Percentiles rank a stretch among this genome's conserved stretches.
phyloP scores from a whole-genome alignment of 2,797 vertebrate genomes.

The Mormyrops attenuatus region DNA sequence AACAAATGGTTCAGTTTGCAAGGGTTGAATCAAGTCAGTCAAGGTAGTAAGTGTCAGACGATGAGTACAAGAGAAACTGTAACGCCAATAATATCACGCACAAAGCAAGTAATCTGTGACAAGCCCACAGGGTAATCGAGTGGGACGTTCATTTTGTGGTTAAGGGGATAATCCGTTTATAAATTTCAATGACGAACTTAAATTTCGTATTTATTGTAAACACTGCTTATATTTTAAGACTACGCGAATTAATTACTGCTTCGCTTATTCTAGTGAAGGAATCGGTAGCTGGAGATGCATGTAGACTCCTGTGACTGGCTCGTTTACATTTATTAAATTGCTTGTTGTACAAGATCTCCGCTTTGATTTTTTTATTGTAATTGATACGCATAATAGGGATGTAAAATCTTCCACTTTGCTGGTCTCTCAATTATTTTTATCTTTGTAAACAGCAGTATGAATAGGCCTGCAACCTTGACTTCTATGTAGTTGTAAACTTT shows the following conservation, averaged over 20 bases:
- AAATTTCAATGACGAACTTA: background rate
- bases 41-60: background rate
- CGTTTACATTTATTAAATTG: background rate
- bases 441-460: background rate
- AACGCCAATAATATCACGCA: background rate
- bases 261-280: background rate
- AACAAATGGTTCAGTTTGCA: background rate
- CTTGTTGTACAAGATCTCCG: background rate
- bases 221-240: background rate
- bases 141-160: background rate
- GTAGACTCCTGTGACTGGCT: background rate
- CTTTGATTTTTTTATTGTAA: background rate
- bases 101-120: background rate
- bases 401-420: background rate
- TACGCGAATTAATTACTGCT: background rate
- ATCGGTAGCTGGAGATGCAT: background rate
- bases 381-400: background rate
- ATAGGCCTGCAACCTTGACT: background rate
- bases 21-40: background rate
- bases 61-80: background rate
- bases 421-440: background rate
- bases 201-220: background rate
- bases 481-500: background rate
- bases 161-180: background rate
- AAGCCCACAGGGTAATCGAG: background rate